A percentile compares a stretch with the other conserved stretches of the same genome.
phyloP scores from a whole-genome alignment of 2,888 invertebrate genomes.

The Hesperia comma region DNA sequence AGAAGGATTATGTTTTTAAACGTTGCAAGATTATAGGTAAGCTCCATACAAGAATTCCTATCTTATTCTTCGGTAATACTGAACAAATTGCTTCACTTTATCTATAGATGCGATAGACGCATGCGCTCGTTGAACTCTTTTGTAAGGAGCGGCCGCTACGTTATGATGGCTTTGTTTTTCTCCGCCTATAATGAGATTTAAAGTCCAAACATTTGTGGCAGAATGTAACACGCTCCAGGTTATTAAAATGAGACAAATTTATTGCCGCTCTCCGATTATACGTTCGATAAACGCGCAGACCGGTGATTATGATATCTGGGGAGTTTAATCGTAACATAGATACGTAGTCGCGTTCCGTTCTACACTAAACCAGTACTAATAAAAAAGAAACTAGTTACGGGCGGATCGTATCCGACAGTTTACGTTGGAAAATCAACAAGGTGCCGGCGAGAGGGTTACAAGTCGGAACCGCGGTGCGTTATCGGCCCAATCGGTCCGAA shows the following conservation, averaged over 20 bases:
- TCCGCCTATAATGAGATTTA: slow-evolving; percentile 60
- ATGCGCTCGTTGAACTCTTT: slow-evolving; percentile 74
- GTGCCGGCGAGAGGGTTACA: slow-evolving; percentile 60
- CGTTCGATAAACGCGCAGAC: slow-evolving; percentile 81
- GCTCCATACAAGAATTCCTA: no score
- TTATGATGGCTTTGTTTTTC: slow-evolving; percentile 49
- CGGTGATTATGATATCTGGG: slow-evolving; percentile 83
- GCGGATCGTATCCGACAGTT: slow-evolving; percentile 74
- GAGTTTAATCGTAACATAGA: slow-evolving; percentile 80
- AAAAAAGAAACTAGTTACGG: slow-evolving; percentile 81
- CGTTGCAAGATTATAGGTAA: no score
- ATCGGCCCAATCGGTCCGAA: slow-evolving; percentile 77
- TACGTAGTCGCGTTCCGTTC: slow-evolving; percentile 79
- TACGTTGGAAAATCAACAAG: slow-evolving; percentile 81
- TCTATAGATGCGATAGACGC: background rate
- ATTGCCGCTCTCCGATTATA: slow-evolving; percentile 79
- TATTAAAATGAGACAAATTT: slow-evolving; percentile 84
- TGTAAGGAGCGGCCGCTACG: slow-evolving; percentile 54
- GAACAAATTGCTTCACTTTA: no score
- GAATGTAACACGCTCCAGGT: slow-evolving; percentile 75
- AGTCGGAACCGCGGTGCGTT: slow-evolving; percentile 74
- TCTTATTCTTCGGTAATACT: no score
- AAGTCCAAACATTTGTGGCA: slow-evolving; percentile 65
- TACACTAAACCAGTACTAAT: slow-evolving; percentile 81
- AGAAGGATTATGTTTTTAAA: no score